phyloP scores from a whole-genome alignment of 2,888 invertebrate species.

The Oxyteleia sp. region DNA sequence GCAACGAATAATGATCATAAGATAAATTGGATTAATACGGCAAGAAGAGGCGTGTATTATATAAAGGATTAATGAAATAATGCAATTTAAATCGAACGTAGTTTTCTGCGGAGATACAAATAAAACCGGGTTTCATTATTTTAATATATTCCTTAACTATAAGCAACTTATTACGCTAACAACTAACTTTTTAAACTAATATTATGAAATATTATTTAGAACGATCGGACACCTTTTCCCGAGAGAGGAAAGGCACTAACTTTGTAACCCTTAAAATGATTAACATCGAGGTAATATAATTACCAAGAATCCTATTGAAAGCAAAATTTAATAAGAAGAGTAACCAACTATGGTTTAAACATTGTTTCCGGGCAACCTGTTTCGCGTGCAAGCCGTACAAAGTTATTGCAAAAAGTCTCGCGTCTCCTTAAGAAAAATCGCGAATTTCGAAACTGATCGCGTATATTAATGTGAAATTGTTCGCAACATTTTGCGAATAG shows the following conservation, averaged over 20 bases:
- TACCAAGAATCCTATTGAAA: slow-evolving; percentile 29
- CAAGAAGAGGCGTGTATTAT: not conserved
- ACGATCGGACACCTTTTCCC: not conserved
- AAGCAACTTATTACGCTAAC: not conserved
- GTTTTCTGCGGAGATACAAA: not conserved
- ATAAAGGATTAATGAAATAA: slow-evolving; percentile 16
- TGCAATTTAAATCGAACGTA: slow-evolving; percentile 24
- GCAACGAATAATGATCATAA: slow-evolving; percentile 18
- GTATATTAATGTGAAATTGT: too few species aligned
- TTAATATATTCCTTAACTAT: not conserved
- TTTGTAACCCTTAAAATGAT: slow-evolving; percentile 28
- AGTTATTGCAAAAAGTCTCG: too few species aligned
- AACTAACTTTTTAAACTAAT: not conserved
- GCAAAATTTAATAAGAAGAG: slow-evolving; percentile 31
- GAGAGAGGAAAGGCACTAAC: not conserved
- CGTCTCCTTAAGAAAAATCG: too few species aligned
- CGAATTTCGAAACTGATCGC: slow-evolving; percentile 17
- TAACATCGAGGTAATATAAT: slow-evolving; percentile 30
- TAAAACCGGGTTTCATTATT: not conserved
- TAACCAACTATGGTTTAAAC: slow-evolving; percentile 10
- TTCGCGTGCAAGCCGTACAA: too few species aligned
- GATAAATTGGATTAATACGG: slow-evolving; percentile 18
- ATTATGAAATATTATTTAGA: not conserved
- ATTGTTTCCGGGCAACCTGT: slow-evolving; percentile 6
- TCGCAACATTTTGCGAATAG: too few species aligned